Base-by-base conservation (phyloP, 2,888 invertebrate species). In the Epinotia ramella region DNA sequence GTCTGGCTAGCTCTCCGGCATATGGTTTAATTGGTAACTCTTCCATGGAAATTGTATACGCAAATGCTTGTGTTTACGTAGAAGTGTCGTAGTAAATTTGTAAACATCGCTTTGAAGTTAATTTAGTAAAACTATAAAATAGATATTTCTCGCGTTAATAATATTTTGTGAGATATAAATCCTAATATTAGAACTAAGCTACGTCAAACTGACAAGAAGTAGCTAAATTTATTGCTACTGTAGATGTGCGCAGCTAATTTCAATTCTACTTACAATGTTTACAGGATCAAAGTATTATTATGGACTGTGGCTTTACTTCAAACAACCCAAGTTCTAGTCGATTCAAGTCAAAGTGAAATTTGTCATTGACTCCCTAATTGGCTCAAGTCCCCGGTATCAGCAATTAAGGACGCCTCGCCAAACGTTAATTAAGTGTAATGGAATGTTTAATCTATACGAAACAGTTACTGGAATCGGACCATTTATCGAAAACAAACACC, bases 391-490 rank as follows among this genome's bases (percentile, higher is more conserved):
- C 78, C 78, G 76, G 76, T 77, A 80, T 80, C 83, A 78, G 79
- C 86, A 89, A 91, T 90, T 89, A 90, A 86, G 77, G 65, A 84
- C 83, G 88, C 85, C 86, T 87, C 84, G 85, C 79, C 82, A 86
- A 84, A 80, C 84, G 79, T 88, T 91, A 91, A 91, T 91, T 89
- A 88, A 84, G 82, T 80, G 81, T 88, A 88, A 89, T 89, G 86
- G 88, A 88, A 88, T 88, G 89, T 90, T 89, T 89, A 89, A 91
- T 91, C 89, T 88, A 82, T 78, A 76, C 64, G 46, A 20, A 69
- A 28, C 44, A 62, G 62, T 72, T 65, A 65, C 64, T 63, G 16
- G 62, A 78, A 78, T 89, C 88, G 86, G 80, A 84, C 80, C 82
- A 81, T 89, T 87, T 90, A 90, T 89, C 87, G 74, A 85, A 84